Evolutionary conservation across 2,113 vertebrate species (phyloP).

Genomic region (Sapayoa aenigma): DNA sequence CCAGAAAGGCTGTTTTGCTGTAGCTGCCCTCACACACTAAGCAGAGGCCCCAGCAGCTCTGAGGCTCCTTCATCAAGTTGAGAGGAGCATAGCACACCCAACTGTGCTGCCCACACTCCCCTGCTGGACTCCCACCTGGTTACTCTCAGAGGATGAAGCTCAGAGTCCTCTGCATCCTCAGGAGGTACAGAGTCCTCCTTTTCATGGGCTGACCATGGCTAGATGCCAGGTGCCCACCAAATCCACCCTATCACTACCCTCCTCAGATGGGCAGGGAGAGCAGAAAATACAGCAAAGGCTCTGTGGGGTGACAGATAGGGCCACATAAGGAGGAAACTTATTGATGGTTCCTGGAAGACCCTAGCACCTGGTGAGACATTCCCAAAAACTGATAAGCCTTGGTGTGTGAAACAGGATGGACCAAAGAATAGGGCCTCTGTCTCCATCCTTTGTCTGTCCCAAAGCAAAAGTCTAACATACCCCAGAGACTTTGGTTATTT

Average conservation of each 20-base stretch:
- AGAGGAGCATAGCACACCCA: not conserved
- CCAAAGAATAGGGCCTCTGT: too few relatives aligned
- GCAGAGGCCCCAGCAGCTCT: not conserved
- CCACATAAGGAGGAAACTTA: too few relatives aligned
- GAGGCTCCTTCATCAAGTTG: not conserved
- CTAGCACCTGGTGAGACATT: too few relatives aligned
- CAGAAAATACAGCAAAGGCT: not conserved
- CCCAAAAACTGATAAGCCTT: too few relatives aligned
- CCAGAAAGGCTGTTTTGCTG: not conserved
- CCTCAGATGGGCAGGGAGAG: not conserved
- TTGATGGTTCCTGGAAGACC: too few relatives aligned
- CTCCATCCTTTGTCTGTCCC: too few relatives aligned
- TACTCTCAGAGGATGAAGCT: not conserved
- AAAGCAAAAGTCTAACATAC: too few relatives aligned
- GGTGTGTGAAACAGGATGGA: too few relatives aligned
- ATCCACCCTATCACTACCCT: not conserved
- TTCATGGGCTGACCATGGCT: not conserved
- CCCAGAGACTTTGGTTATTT: too few relatives aligned
- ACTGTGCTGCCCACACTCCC: not conserved
- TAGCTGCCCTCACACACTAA: not conserved
- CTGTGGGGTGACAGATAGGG: too few relatives aligned
- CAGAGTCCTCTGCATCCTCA: not conserved
- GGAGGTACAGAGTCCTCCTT: not conserved
- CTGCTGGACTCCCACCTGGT: not conserved
- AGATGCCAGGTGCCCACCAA: not conserved